Evolutionary conservation across 2,888 invertebrate genomes (phyloP).

Genomic region (Acronicta psi): DNA sequence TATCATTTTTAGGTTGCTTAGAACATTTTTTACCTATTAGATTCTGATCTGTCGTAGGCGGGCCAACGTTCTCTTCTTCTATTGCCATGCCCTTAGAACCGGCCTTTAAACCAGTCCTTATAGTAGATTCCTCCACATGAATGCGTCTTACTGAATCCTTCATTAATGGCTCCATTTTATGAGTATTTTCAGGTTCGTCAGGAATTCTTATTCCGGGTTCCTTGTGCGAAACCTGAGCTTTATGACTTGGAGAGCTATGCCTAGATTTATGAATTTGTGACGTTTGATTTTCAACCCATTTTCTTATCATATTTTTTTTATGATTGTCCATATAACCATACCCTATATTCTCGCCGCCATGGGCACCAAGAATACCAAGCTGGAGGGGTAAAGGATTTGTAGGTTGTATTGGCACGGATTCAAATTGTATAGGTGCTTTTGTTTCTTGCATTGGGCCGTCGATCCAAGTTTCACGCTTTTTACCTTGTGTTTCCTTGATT

Average conservation of each 20-base stretch:
- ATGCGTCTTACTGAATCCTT: conserved; percentile 88
- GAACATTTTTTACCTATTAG: conserved; percentile 66
- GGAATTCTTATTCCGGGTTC: conserved; percentile 67
- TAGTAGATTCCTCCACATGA: conserved; percentile 89
- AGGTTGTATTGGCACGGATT: conserved; percentile 90
- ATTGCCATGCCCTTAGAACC: conserved; percentile 84
- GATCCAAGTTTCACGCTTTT: conserved; percentile 97
- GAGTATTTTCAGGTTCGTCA: conserved; percentile 73
- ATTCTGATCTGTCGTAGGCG: conserved; percentile 71
- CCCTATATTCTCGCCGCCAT: conserved; percentile 87
- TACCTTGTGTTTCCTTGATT: conserved; percentile 93
- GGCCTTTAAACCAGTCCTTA: conserved; percentile 90
- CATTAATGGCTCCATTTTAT: conserved; percentile 82
- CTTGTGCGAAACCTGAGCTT: conserved; percentile 64
- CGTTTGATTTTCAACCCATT: conserved; percentile 97
- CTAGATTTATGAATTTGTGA: conserved; percentile 93
- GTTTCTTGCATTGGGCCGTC: conserved; percentile 96
- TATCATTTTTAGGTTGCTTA: conserved; percentile 82
- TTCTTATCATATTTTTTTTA: conserved; percentile 97
- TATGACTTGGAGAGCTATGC: conserved; percentile 87
- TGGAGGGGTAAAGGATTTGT: conserved; percentile 76
- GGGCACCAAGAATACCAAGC: conserved; percentile 80
- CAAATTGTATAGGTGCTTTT: conserved; percentile 83
- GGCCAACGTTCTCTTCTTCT: conserved; percentile 84
- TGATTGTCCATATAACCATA: conserved; percentile 98